Percentiles rank a stretch among this genome's conserved stretches.
Evolutionary conservation across 2,888 invertebrate genomes (phyloP).

Genomic region (Globia sparganii): DNA sequence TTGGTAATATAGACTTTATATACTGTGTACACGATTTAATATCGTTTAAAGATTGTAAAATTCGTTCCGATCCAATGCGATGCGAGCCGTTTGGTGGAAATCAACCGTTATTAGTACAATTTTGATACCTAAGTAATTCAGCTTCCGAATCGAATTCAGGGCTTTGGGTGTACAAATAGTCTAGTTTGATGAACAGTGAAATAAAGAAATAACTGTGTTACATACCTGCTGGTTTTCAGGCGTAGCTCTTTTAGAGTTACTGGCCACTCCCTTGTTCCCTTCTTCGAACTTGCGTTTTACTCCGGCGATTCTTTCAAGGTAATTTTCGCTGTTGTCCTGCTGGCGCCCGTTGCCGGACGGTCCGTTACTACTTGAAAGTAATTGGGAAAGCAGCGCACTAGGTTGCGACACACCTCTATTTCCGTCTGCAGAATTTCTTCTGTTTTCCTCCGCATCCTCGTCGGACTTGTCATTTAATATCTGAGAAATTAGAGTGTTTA

Average conservation of each 20-base stretch:
- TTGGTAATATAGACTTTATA: too few relatives aligned
- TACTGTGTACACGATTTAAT: too few relatives aligned
- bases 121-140: not conserved
- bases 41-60: too few relatives aligned
- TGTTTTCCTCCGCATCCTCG: constrained; percentile 93
- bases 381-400: constrained; percentile 90
- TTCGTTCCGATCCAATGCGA: too few relatives aligned
- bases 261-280: constrained; percentile 90
- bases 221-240: constrained; percentile 88
- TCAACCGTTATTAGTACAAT: too few relatives aligned
- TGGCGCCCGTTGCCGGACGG: constrained; percentile 81
- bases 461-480: constrained; percentile 95
- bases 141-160: not conserved
- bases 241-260: constrained; percentile 90
- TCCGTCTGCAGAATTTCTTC: constrained; percentile 80
- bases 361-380: constrained; percentile 83
- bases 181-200: not conserved
- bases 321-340: constrained; percentile 80
- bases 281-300: constrained; percentile 89
- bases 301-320: constrained; percentile 81
- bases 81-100: too few relatives aligned
- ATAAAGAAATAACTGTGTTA: not conserved
- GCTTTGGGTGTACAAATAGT: constrained; percentile 7
- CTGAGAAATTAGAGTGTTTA: constrained; percentile 79
- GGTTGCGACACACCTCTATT: constrained; percentile 81